Conservation (phyloP, 2,888 invertebrate genomes). For the Parascotia fuliginaria region DNA sequence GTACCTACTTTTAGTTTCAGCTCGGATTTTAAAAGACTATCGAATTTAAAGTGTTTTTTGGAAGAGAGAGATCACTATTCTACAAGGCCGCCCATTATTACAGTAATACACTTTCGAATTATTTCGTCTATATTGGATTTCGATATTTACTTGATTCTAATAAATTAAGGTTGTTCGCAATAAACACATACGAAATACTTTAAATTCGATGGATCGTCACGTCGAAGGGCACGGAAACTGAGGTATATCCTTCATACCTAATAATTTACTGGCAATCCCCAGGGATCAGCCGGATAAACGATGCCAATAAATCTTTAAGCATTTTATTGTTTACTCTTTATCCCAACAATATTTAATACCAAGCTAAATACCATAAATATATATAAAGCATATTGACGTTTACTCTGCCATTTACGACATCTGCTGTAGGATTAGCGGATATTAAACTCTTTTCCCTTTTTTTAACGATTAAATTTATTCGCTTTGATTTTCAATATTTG, state of each 20-base stretch:
- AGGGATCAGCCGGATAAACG: conserved; percentile 67
- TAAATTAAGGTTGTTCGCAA: background rate
- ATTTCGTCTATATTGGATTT: no score
- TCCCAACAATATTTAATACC: conserved; percentile 55
- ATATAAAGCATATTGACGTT: conserved; percentile 49
- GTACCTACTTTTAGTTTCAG: no score
- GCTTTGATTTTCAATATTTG: background rate
- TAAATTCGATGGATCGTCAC: background rate
- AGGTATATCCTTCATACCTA: conserved; percentile 45
- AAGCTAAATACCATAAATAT: conserved; percentile 45
- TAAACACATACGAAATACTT: background rate
- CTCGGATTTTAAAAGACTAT: no score
- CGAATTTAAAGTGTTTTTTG: no score
- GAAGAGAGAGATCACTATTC: no score
- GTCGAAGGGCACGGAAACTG: conserved; percentile 16
- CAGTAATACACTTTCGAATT: no score
- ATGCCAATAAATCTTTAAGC: conserved; percentile 60
- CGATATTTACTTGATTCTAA: no score
- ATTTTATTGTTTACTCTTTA: conserved; percentile 55
- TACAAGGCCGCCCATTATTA: no score
- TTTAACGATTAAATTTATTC: background rate
- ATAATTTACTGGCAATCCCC: conserved; percentile 61
- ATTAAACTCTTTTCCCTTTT: conserved; percentile 37
- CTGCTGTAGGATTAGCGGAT: conserved; percentile 44
- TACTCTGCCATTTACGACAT: conserved; percentile 43